phyloP scores from a whole-genome alignment of 2,797 vertebrate species.

The Tenualosa thibaudeaui region DNA sequence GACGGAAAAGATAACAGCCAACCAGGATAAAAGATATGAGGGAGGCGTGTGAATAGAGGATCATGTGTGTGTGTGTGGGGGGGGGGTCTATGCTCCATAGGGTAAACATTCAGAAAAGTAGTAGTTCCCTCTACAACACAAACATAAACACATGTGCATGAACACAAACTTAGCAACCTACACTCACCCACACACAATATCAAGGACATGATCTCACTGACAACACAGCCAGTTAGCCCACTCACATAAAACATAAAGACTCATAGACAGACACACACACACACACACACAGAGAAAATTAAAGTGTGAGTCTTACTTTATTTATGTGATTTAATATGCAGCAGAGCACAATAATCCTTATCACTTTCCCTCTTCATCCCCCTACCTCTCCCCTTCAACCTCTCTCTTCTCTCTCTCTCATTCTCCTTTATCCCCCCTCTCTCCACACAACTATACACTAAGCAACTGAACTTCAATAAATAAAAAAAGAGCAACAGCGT shows the following conservation, averaged over 20 bases:
- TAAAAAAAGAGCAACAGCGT: conserved; percentile 42
- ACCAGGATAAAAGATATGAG: conserved; percentile 44
- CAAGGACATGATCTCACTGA: not conserved
- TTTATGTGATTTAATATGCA: conserved; percentile 4
- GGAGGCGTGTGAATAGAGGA: conserved; percentile 29
- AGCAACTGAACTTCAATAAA: conserved; percentile 19
- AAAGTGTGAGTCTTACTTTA: not conserved
- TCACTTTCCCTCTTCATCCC: not conserved
- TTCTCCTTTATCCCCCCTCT: not conserved
- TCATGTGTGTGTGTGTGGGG: not conserved
- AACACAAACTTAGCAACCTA: not conserved
- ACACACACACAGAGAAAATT: not conserved
- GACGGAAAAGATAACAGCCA: conserved; percentile 34
- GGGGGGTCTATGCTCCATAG: not conserved
- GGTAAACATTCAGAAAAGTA: not conserved
- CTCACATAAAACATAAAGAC: not conserved
- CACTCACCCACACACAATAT: not conserved
- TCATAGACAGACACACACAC: not conserved
- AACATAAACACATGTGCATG: not conserved
- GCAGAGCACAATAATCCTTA: conserved; percentile 27
- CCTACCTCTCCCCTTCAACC: not conserved
- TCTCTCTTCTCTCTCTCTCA: not conserved
- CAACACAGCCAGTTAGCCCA: too few species aligned
- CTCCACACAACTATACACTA: not conserved
- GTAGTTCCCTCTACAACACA: not conserved